phyloP scores from a whole-genome alignment of 2,113 vertebrate species.

The Maccullochella peelii region DNA sequence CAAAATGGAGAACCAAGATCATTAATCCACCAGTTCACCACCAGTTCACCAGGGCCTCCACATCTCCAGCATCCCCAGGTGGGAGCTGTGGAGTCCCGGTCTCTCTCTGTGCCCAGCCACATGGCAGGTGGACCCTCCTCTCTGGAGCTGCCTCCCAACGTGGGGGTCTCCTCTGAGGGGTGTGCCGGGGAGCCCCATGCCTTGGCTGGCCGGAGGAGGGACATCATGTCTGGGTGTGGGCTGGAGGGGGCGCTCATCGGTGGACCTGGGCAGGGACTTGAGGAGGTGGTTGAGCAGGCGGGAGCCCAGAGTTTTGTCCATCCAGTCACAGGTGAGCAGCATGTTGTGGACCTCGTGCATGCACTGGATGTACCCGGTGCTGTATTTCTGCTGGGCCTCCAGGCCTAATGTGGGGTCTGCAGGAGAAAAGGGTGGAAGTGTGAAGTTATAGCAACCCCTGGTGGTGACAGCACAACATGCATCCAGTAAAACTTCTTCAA shows the following conservation, averaged over 20 bases:
- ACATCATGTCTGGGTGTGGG: slow-evolving; percentile 33
- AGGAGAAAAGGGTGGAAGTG: neutral
- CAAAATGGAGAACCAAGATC: slow-evolving; percentile 48
- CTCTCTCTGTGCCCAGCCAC: slow-evolving; percentile 59
- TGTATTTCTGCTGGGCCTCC: slow-evolving; percentile 90
- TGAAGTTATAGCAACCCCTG: slow-evolving; percentile 31
- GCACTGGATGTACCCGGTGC: slow-evolving; percentile 93
- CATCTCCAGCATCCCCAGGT: slow-evolving; percentile 86
- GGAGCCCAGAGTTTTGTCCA: slow-evolving; percentile 91
- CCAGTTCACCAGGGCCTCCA: slow-evolving; percentile 91
- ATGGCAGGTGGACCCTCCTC: slow-evolving; percentile 47
- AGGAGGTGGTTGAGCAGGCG: slow-evolving; percentile 90
- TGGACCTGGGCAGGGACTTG: slow-evolving; percentile 87
- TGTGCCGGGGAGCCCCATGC: slow-evolving; percentile 31
- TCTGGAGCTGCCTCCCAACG: slow-evolving; percentile 40
- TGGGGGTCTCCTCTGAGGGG: slow-evolving; percentile 59
- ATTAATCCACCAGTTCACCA: slow-evolving; percentile 74
- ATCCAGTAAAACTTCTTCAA: neutral
- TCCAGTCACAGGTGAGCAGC: slow-evolving; percentile 92
- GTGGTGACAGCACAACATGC: slow-evolving; percentile 25
- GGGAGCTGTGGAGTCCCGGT: slow-evolving; percentile 68
- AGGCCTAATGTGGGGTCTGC: slow-evolving; percentile 83
- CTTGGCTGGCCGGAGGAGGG: slow-evolving; percentile 18
- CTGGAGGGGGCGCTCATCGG: slow-evolving; percentile 61
- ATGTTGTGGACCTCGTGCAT: slow-evolving; percentile 94